Evolutionary conservation across 2,888 invertebrate genomes (phyloP).

Genomic region (Pristionchus arcanus): DNA sequence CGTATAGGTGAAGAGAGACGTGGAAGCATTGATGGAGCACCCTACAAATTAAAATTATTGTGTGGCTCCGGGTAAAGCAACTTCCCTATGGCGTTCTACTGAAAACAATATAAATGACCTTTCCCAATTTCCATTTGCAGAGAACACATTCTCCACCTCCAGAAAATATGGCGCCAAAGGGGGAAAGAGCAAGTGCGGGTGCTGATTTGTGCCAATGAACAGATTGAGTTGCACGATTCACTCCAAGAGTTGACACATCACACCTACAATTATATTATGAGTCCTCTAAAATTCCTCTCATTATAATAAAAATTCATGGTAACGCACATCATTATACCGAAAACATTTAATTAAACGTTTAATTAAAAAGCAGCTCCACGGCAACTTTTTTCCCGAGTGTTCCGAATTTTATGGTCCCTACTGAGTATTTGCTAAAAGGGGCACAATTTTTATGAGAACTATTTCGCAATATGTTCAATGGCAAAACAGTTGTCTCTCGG

Average conservation of each 20-base stretch:
- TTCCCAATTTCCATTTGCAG: conserved; percentile 54
- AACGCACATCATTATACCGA: no score
- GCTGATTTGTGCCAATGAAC: conserved; percentile 53
- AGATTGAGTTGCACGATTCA: conserved; percentile 43
- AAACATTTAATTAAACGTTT: no score
- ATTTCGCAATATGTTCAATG: no score
- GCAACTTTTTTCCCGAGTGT: no score
- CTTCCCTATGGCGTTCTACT: neutral
- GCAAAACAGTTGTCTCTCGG: no score
- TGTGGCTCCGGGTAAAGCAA: no score
- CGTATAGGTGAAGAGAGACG: conserved; percentile 32
- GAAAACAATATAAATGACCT: neutral
- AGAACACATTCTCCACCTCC: conserved; percentile 49
- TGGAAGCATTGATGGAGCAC: conserved; percentile 49
- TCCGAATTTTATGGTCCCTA: no score
- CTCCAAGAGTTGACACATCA: conserved; percentile 11
- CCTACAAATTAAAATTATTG: neutral
- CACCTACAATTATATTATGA: neutral
- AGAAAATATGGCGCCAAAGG: conserved; percentile 25
- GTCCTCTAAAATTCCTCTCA: no score
- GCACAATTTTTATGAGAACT: no score
- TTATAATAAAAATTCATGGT: no score
- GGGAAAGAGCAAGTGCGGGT: neutral
- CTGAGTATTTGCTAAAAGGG: no score
- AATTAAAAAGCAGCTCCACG: no score